These are phyloP conservation scores for Sternarchorhynchus goeldii DNA, from an alignment of 2,797 vertebrate species.

Conservation along the genomic window DNA sequence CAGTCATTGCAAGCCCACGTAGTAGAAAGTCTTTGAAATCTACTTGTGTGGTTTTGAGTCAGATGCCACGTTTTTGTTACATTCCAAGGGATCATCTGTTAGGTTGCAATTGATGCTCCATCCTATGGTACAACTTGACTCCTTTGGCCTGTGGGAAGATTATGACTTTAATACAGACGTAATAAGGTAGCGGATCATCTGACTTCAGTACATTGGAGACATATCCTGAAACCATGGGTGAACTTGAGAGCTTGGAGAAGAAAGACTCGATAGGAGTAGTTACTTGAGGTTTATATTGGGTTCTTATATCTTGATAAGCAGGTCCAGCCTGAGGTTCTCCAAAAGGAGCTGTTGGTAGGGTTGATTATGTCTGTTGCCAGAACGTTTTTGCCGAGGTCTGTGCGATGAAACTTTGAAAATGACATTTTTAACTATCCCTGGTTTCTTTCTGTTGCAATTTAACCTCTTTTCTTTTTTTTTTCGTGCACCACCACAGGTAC, in stretches of 20 bases:
- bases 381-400: neutral
- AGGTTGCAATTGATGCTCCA: neutral
- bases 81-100: neutral
- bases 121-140: constrained; percentile 4
- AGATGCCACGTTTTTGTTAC: neutral
- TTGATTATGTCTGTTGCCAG: neutral
- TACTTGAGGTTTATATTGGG: constrained; percentile 27
- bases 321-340: neutral
- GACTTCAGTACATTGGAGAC: constrained; percentile 1
- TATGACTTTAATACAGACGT: no score
- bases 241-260: constrained; percentile 36
- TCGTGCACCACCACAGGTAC: constrained; percentile 71
- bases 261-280: constrained; percentile 30
- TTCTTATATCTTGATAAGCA: constrained; percentile 25
- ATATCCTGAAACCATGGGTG: constrained; percentile 13
- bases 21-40: neutral
- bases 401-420: neutral
- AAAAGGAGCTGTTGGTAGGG: neutral
- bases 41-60: neutral
- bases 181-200: neutral
- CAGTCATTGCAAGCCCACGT: neutral
- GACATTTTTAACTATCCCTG: neutral
- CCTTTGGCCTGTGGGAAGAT: neutral
- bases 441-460: neutral
- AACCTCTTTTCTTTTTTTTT: neutral